phyloP scores from a whole-genome alignment of 2,113 vertebrate species.

The Guaruba guarouba region DNA sequence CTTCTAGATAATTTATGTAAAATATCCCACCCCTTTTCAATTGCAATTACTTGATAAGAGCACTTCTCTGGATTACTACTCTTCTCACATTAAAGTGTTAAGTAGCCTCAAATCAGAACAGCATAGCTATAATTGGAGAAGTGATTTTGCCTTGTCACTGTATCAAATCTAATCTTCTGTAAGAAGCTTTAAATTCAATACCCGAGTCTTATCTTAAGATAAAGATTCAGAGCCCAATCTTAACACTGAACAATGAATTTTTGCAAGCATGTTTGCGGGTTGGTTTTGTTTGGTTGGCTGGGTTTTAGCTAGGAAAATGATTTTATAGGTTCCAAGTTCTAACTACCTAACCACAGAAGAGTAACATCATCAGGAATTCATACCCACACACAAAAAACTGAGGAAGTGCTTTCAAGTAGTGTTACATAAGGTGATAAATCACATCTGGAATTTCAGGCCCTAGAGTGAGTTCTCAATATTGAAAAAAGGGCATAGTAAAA shows the following conservation, averaged over 20 bases:
- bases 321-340: not conserved
- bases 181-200: not conserved
- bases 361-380: not conserved
- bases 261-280: not conserved
- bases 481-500: not conserved
- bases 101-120: not conserved
- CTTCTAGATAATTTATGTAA: not conserved
- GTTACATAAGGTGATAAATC: not conserved
- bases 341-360: not conserved
- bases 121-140: not conserved
- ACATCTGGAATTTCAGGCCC: not conserved
- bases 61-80: not conserved
- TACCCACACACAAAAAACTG: not conserved
- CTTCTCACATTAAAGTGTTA: not conserved
- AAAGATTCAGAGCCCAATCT: not conserved
- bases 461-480: not conserved
- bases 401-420: not conserved
- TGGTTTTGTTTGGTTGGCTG: not conserved
- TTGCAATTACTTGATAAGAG: not conserved
- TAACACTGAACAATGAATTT: not conserved
- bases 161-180: not conserved
- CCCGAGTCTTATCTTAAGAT: not conserved
- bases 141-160: not conserved
- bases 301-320: not conserved
- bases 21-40: not conserved